Base-by-base conservation (phyloP, 2,888 invertebrate species). In the Drosophila nigricruria region DNA sequence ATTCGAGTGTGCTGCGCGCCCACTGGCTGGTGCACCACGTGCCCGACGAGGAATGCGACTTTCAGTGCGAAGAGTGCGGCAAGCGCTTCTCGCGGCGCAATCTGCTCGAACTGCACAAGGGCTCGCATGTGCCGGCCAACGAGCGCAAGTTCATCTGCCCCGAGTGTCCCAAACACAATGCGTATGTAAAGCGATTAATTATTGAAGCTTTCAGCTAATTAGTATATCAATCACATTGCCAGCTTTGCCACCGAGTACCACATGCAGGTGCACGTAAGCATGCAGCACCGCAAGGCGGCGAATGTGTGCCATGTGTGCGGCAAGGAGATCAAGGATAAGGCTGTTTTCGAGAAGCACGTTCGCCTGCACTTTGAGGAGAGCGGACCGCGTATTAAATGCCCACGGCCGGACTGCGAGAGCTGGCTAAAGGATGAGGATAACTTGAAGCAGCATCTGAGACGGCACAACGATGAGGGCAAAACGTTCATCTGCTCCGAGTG, bases 251-350 rank as follows among this genome's bases (percentile, higher is more conserved):
- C 91, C 34, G 91, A 92, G 60, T 91, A 91, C 65, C 87, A 91
- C 2, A 76, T 92, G 50, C 91, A 90, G 60, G 90, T 91, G 32
- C 92, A 92, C 67, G 84, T 90, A 3, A 90, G 90, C 66, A 91
- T 88, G 74, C 88, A 90, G 34, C 92, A 92, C 56, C 89, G 87
- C 18, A 90, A 91, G 54, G 92, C 92, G 8, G 89, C 91, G 4
- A 91, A 92, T 77, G 90, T 92, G 25, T 93, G 92, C 61, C 92
- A 93, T 78, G 92, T 92, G 12, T 93, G 93, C 59, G 92, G 92
- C 25, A 93, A 93, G 70, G 91, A 91, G 53, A 92, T 93, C 66
- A 91, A 92, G 16, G 92, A 92, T 27, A 92, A 92, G 63, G 88
- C 91, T 30, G 90, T 91, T 8, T 93, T 91, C 58, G 92, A 92